Percentiles rank a stretch among this genome's conserved stretches.
Evolutionary conservation across 1,140 invertebrate genomes (phyloP).

Genomic region (Platyura marginata): DNA sequence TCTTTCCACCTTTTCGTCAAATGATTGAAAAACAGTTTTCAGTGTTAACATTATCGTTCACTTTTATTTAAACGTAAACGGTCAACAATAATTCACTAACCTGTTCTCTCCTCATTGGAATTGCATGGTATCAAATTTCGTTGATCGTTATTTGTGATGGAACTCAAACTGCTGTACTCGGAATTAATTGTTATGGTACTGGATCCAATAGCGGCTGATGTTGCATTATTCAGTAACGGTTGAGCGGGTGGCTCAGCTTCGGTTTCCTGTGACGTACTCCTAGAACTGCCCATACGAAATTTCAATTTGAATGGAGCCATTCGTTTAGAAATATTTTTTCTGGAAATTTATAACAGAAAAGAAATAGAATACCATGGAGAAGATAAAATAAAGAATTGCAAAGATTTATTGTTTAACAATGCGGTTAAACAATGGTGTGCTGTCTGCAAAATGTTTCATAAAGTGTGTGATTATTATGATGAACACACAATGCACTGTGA

Average conservation of each 20-base stretch:
- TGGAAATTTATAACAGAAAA: too few relatives aligned
- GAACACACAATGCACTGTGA: too few relatives aligned
- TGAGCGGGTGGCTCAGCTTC: slow-evolving; percentile 22
- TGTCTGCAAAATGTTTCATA: too few relatives aligned
- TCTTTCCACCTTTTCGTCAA: too few relatives aligned
- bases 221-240: slow-evolving; percentile 13
- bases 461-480: too few relatives aligned
- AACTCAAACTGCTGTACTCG: slow-evolving; percentile 19
- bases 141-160: slow-evolving; percentile 16
- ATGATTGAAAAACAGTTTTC: too few relatives aligned
- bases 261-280: slow-evolving; percentile 23
- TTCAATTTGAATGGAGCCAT: slow-evolving; percentile 25
- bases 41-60: too few relatives aligned
- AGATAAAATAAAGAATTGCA: too few relatives aligned
- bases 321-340: neutral
- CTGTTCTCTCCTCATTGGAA: slow-evolving; percentile 6
- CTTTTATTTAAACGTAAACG: neutral
- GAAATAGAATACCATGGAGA: too few relatives aligned
- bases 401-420: too few relatives aligned
- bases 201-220: slow-evolving; percentile 12
- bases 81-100: neutral
- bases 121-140: slow-evolving; percentile 14
- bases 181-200: slow-evolving; percentile 23
- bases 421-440: too few relatives aligned
- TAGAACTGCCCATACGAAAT: slow-evolving; percentile 23